A percentile compares a stretch with the other conserved stretches of the same genome.
phyloP scores from a whole-genome alignment of 2,888 invertebrate genomes.

The Norana najaformis region DNA sequence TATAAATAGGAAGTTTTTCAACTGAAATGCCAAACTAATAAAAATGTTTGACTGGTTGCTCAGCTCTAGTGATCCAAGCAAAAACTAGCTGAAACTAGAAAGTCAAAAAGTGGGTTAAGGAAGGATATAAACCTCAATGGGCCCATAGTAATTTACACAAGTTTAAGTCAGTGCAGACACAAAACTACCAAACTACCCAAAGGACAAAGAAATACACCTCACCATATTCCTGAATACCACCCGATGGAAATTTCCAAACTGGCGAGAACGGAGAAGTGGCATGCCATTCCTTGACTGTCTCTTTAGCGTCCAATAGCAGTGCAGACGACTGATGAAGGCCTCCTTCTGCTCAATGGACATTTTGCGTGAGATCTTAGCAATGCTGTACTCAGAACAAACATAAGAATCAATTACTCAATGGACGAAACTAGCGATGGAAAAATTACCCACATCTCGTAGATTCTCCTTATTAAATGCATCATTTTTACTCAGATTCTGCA shows the following conservation, averaged over 20 bases:
- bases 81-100: background rate
- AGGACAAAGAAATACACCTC: background rate
- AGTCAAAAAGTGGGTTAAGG: background rate
- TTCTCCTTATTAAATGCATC: background rate
- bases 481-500: background rate
- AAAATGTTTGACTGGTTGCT: background rate
- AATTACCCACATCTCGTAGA: background rate
- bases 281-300: conserved; percentile 92
- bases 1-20: background rate
- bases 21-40: background rate
- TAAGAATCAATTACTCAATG: background rate
- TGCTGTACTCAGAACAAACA: background rate
- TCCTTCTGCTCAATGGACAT: conserved; percentile 74
- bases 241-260: conserved; percentile 18
- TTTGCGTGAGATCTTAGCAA: conserved; percentile 74
- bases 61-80: background rate
- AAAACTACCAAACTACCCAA: background rate
- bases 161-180: background rate
- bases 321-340: conserved; percentile 82
- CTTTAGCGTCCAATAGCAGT: conserved; percentile 96
- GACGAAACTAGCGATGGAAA: background rate
- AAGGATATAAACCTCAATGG: background rate
- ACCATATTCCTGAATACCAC: conserved; percentile 19
- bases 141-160: background rate
- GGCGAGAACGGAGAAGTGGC: conserved; percentile 71